phyloP scores from a whole-genome alignment of 1,140 invertebrate species.

The Trichogramma pretiosum region DNA sequence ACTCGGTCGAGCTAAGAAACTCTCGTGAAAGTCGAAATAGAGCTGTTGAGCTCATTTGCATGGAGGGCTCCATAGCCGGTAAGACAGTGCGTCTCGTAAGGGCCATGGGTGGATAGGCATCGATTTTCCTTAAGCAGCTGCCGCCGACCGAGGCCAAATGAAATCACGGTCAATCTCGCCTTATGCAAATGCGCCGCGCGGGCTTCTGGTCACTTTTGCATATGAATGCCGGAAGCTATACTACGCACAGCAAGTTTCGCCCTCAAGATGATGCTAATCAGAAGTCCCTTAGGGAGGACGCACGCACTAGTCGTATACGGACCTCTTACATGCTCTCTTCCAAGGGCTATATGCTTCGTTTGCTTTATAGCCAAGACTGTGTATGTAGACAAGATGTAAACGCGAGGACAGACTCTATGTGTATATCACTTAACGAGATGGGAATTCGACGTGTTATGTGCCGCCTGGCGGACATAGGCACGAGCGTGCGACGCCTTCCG shows the following conservation, averaged over 20 bases:
- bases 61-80: too few relatives aligned
- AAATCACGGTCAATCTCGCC: conserved; percentile 46
- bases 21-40: too few relatives aligned
- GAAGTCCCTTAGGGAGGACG: conserved; percentile 7
- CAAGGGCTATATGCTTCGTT: conserved; percentile 31
- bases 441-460: conserved; percentile 1
- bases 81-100: too few relatives aligned
- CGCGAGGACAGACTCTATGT: neutral
- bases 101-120: too few relatives aligned
- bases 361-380: conserved; percentile 29
- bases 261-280: conserved; percentile 42
- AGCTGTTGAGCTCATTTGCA: too few relatives aligned
- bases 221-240: conserved; percentile 36
- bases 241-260: conserved; percentile 23
- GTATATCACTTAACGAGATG: conserved; percentile 8
- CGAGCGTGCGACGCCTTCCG: too few relatives aligned
- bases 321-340: neutral
- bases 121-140: too few relatives aligned
- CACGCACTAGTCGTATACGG: conserved; percentile 7
- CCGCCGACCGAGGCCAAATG: conserved; percentile 29
- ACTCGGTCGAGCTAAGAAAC: too few relatives aligned
- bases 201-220: conserved; percentile 43
- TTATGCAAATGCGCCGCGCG: conserved; percentile 42
- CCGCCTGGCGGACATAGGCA: neutral
- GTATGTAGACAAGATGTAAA: conserved; percentile 5